Evolutionary conservation across 2,797 vertebrate genomes (phyloP), one percentile per base, ranked within the genome.

Genomic region (Sebastes iracundus): DNA sequence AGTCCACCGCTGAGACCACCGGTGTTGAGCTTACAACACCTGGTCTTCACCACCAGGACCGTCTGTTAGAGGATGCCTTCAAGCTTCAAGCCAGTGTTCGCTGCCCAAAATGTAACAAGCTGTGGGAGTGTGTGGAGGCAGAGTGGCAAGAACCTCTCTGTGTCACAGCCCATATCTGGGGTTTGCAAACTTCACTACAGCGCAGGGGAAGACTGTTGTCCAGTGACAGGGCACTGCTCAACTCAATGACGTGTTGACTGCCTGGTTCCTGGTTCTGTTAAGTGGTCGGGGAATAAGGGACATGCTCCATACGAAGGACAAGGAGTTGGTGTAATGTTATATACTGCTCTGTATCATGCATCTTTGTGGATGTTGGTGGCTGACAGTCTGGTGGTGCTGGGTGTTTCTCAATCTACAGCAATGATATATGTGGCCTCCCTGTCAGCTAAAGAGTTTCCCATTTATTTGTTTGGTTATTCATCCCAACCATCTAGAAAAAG

Each of bases 91-190:
- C 35, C 59, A 79, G 20, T 74, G 27, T 79, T 81, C 52, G 61
- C 63, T 71, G 72, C 58, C 61, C 7, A 3, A 66, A 81, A 84
- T 30, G 13, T 79, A 85, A 81, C 65, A 83, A 83, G 60, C 77
- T 80, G 35, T 35, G 52, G 63, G 77, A 68, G 14, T 60, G 49
- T 81, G 77, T 72, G 55, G 55, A 75, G 42, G 23, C 27, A 58
- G 52, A 49, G 77, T 66, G 42, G 72, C 49, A 74, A 75, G 27
- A 60, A 18, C 52, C 63, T 64, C 53, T 64, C 25, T 72, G 22
- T 81, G 72, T 80, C 72, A 83, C 35, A 60, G 63, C 56, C 60
- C 46, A 71, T 75, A 81, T 76, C 56, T 61, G 18, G 42, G 53
- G 68, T 78, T 83, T 67, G 66, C 61, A 84, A 82, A 81, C 66